Conservation (phyloP, 2,888 invertebrate genomes). For the Cylloceria caligata region DNA sequence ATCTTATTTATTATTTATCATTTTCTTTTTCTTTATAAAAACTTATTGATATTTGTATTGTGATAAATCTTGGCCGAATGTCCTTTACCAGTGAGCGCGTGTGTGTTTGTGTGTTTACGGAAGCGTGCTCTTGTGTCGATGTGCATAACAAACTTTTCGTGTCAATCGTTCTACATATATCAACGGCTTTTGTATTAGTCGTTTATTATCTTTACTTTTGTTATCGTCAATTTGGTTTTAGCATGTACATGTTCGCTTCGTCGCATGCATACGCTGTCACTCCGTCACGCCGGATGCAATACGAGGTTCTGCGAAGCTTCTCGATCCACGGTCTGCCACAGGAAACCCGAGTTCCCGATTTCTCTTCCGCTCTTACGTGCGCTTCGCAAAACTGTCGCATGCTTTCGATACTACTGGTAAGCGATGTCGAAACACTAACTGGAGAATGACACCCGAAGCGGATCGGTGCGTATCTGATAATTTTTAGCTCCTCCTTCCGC, state of each 20-base stretch:
- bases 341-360: conserved; percentile 59
- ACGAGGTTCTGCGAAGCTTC: conserved; percentile 77
- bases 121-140: not conserved
- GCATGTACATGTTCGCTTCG: conserved; percentile 79
- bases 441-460: conserved; percentile 8
- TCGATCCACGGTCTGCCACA: conserved; percentile 48
- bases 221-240: conserved; percentile 77
- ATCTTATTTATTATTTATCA: not conserved
- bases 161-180: not conserved
- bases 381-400: conserved; percentile 77
- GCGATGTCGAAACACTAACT: conserved; percentile 70
- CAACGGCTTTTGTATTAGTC: conserved; percentile 29
- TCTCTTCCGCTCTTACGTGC: conserved; percentile 71
- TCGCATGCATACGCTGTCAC: conserved; percentile 77
- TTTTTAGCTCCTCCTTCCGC: not conserved
- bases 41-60: conserved; percentile 21
- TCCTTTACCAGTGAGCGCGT: conserved; percentile 15
- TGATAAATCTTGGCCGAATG: conserved; percentile 41
- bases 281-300: conserved; percentile 75
- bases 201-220: conserved; percentile 66
- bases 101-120: conserved; percentile 15
- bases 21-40: not conserved
- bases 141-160: not conserved
- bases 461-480: not conserved
- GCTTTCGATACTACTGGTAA: conserved; percentile 76